Evolutionary conservation across 2,113 vertebrate species (phyloP), one percentile per base, ranked within the genome.

Genomic region (Nerophis lumbriciformis): DNA sequence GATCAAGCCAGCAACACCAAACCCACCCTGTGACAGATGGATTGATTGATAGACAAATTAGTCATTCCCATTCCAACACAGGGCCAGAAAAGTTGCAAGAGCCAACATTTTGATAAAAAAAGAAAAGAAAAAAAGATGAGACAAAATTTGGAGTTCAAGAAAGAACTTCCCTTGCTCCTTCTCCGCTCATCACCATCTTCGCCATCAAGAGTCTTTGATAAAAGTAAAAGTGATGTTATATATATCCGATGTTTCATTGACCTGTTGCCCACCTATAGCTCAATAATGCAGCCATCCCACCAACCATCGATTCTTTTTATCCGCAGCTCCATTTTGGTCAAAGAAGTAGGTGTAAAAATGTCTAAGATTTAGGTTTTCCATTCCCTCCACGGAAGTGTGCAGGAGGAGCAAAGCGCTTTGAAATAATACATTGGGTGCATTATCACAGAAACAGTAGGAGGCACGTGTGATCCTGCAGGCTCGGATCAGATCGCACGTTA

Each of bases 401-500:
- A 53, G 58, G 48, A 56, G 58, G 45, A 76, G 6, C 52, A 35
- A 53, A 73, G 75, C 52, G 1, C 13, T 61, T 56, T 38, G 38
- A 38, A 6, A n/a, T 48, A 68, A 65, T 50, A 62, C 50, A 71
- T 77, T 65, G 77, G 81, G 70, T 65, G 64, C 59, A 44, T 67
- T 47, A 76, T 68, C 65, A 61, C 60, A 71, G 63, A 68, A 78
- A 53, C 54, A 63, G 62, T 59, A 59, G 68, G 73, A 69, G 63
- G 71, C 65, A 76, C 62, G 79, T 76, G 78, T 65, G 70, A 85
- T 72, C 61, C 67, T 49, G 42, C 54, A 66, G 72, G 68, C 72
- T 80, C 61, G 37, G 21, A 76, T 59, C n/a, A 2, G 48, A 81
- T 71, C 63, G 60, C 68, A 59, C 61, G 9, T 65, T 62, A 60